These are phyloP conservation scores for Tetragonisca angustula DNA, from an alignment of 2,888 invertebrate species.

Conservation along the genomic window DNA sequence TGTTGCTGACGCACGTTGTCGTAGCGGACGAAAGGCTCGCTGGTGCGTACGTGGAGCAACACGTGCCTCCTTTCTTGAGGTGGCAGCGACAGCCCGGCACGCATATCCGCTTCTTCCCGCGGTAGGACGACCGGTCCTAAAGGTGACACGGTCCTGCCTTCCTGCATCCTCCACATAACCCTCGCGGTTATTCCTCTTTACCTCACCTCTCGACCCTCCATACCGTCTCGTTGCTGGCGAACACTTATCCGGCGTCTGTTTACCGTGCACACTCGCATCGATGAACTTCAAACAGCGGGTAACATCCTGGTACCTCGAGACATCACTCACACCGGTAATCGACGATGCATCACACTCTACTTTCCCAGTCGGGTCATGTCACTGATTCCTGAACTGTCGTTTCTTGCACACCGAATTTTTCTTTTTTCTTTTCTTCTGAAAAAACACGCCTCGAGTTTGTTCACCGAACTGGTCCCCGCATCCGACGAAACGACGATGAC, in stretches of 20 bases:
- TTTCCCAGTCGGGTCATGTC: background rate
- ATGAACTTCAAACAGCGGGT: background rate
- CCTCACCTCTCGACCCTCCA: slow-evolving; percentile 55
- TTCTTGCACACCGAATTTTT: background rate
- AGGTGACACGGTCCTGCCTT: slow-evolving; percentile 75
- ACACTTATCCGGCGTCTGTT: background rate
- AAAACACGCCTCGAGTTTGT: background rate
- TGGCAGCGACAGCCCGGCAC: slow-evolving; percentile 64
- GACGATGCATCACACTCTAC: slow-evolving; percentile 1
- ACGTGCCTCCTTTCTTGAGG: slow-evolving; percentile 78
- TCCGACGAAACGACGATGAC: background rate
- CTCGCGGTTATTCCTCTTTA: slow-evolving; percentile 49
- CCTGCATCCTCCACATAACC: slow-evolving; percentile 81
- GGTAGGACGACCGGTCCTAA: slow-evolving; percentile 75
- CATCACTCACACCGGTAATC: slow-evolving; percentile 29
- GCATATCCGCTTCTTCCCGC: slow-evolving; percentile 72
- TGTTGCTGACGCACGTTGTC: slow-evolving; percentile 70
- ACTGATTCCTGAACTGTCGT: background rate
- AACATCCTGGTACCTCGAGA: background rate
- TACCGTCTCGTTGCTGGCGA: slow-evolving; percentile 3
- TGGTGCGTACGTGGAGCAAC: slow-evolving; percentile 78
- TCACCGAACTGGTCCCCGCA: background rate
- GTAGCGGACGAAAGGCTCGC: slow-evolving; percentile 77
- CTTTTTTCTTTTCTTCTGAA: too few species aligned
- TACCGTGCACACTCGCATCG: background rate